Evolutionary conservation across 2,113 vertebrate species (phyloP), one percentile per base, ranked within the genome.

Genomic region (Tychaedon coryphoeus): DNA sequence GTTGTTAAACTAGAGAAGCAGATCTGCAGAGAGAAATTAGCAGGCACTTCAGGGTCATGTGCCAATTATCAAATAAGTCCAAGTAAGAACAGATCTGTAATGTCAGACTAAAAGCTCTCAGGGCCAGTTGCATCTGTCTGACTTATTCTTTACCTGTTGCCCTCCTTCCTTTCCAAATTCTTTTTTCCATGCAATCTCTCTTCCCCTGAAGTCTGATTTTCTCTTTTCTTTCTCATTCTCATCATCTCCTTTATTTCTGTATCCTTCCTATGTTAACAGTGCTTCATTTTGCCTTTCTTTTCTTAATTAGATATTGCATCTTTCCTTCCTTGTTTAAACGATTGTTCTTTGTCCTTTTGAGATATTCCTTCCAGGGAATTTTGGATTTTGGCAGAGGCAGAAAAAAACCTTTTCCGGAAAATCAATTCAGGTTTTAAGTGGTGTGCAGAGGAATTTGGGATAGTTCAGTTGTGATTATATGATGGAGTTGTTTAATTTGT

Each of bases 341-440:
- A 31, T 36, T 31, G 4, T 74, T 94, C 69, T 83, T 85, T 75
- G 34, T 85, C 31, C 14, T 84, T 94, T 69, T 67, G 40, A 82
- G 36, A 78, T 61, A 51, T 48, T 61, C 19, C 42, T 85, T 79
- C n/a, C 31, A 48, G 16, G 26, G 26, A 36, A 19, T 51, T 60
- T 61, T 25, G n/a, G 28, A 61, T 92, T 92, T 83, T 77, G 54
- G 56, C 72, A 24, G 18, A 91, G 33, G 23, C 31, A 54, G 34
- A 22, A 66, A 53, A 66, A 80, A 88, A 26, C 9, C 29, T 73
- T 84, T 73, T 78, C 64, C 36, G 61, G 58, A 50, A 88, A 91
- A 61, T 69, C 3, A 14, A 2, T 45, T 66, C 28, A 66, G 8
- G 7, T 57, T 92, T 86, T 57, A 76, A 45, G 40, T 50, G 60